These are phyloP conservation scores for Antrozous pallidus DNA, from an alignment of 2,797 vertebrate species.

Conservation along the genomic window DNA sequence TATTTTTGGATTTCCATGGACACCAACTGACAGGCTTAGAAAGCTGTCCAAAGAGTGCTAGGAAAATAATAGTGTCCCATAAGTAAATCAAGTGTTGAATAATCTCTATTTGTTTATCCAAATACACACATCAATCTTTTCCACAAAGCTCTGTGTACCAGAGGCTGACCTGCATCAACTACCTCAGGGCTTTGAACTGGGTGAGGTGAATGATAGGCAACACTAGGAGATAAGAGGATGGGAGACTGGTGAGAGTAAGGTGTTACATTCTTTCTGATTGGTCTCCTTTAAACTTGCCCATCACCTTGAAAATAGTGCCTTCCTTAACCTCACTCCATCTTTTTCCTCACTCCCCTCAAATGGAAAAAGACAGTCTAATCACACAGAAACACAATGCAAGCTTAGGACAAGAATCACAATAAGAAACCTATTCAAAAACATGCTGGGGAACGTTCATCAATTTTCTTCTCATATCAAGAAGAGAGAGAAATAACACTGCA, in stretches of 20 bases:
- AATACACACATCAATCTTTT: background rate
- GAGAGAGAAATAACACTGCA: background rate
- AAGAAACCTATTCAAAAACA: slow-evolving; percentile 11
- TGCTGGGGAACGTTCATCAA: background rate
- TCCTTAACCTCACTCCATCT: background rate
- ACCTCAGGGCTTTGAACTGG: background rate
- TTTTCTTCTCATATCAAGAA: background rate
- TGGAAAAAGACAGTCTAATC: background rate
- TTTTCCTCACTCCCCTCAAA: background rate
- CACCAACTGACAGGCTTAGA: background rate
- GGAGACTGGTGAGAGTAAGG: background rate
- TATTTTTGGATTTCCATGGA: background rate
- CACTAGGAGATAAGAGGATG: background rate
- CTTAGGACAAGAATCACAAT: background rate
- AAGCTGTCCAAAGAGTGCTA: background rate
- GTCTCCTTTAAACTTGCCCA: background rate
- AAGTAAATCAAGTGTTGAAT: background rate
- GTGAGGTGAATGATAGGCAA: background rate
- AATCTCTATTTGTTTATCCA: background rate
- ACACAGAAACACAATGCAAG: background rate
- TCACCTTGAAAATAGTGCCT: background rate
- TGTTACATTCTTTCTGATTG: background rate
- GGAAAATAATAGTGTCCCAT: background rate
- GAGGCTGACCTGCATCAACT: background rate
- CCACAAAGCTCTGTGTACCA: background rate